Evolutionary conservation across 2,888 invertebrate genomes (phyloP).

Genomic region (Prenolepis imparis): DNA sequence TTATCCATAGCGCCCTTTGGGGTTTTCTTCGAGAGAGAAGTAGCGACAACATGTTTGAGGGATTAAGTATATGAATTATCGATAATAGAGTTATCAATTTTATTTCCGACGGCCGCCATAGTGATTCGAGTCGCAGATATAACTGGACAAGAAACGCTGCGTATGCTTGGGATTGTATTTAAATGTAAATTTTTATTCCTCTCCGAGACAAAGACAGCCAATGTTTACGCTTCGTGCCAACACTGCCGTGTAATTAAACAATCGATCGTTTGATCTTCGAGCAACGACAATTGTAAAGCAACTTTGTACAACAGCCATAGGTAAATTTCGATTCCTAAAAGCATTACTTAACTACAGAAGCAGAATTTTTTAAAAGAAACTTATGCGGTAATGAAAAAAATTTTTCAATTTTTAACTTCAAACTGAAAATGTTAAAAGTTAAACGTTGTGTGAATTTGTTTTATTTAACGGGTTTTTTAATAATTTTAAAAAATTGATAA

Average conservation of each 20-base stretch:
- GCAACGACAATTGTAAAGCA: constrained; percentile 47
- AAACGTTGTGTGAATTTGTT: neutral
- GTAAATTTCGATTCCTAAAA: constrained; percentile 26
- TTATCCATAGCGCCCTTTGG: constrained; percentile 7
- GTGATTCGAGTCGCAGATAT: constrained; percentile 29
- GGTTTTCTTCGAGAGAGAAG: neutral
- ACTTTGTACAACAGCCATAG: constrained; percentile 28
- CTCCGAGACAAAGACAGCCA: constrained; percentile 47
- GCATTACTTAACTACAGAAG: constrained; percentile 11
- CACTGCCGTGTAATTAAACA: constrained; percentile 71
- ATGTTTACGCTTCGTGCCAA: constrained; percentile 70
- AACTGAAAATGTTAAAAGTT: neutral
- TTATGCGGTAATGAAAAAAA: neutral
- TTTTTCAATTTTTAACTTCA: constrained; percentile 16
- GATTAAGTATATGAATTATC: constrained; percentile 28
- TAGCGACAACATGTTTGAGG: neutral
- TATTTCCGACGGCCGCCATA: constrained; percentile 18
- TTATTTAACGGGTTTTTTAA: neutral
- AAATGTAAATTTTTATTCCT: constrained; percentile 38
- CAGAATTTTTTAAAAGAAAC: constrained; percentile 14
- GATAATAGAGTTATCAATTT: constrained; percentile 21
- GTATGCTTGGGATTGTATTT: constrained; percentile 45
- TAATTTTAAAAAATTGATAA: constrained; percentile 5
- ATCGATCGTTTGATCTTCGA: constrained; percentile 51
- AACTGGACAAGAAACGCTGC: constrained; percentile 17